Base-by-base conservation (phyloP, 1,140 invertebrate genomes). In the Hylyphantes graminicola region DNA sequence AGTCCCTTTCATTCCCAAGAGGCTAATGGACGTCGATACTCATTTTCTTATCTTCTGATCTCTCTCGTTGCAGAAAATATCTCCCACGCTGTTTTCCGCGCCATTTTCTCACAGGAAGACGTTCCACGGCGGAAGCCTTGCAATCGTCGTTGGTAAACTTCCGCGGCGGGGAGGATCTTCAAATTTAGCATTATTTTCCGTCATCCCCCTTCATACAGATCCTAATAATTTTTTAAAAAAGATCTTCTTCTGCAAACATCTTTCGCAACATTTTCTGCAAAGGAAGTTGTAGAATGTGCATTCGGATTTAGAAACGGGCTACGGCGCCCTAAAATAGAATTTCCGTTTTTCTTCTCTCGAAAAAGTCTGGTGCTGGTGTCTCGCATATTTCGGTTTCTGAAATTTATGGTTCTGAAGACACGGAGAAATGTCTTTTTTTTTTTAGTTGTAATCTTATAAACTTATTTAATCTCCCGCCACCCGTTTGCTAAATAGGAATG, bases 241-340 rank as follows among this genome's bases (percentile, higher is more conserved):
- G 57, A 61, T 35, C 35, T 6, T 61, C 57, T 12, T 51, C 48
- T 11, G 15, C 51, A 54, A 57, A 78, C 75, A 35, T 19, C 19
- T 78, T 55, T 65, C n/a, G 61, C 21, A 48, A 72, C 54, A 73
- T 48, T 54, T 79, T 57, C n/a, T 61, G 61, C 72, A 53, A 50
- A 63, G 74, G 74, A 76, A 76, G 48, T 76, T n/a, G 57, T 17
- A 72, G 61, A 65, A 61, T 74, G 65, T 53, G 72, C 51, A 83
- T 83, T 83, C 80, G 80, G 80, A 83, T 74, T 83, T 83, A 75
- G 80, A 83, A 83, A 83, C 72, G 72, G 55, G 35, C 59, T 61
- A 13, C 59, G 51, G 51, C 5, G 70, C 13, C 73, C 59, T 50
- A 65, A 83, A 83, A 83, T 83, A 83, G 80, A 75, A 83, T 53